Base-by-base conservation (phyloP, 2,113 vertebrate genomes). In the Ancistrus triradiatus region DNA sequence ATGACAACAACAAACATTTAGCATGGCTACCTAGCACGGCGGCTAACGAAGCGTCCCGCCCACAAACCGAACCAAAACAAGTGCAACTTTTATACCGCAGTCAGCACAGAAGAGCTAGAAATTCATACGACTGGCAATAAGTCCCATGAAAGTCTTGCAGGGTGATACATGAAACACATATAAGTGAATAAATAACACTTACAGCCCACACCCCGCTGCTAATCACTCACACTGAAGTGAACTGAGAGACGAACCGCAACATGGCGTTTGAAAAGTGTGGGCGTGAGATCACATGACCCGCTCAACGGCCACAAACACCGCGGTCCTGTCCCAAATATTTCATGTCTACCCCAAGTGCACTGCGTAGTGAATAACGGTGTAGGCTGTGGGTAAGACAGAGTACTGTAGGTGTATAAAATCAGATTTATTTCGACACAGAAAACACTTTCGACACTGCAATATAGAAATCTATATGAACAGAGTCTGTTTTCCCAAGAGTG, bases 181-280 rank as follows among this genome's bases (percentile, higher is more conserved):
- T 24, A 62, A 53, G 6, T 27, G 27, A 25, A 40, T 33, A 21
- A 18, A 8, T 1, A 15, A 9, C 7, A 35, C 63, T 48, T 38
- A 56, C 63, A 64, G 6, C 15, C 5, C 28, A 8, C 37, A 31
- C 5, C 19, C 27, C 9, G 27, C 31, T 3, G 9, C 4, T 24
- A 8, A 56, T 47, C 53, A 53, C 15, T 35, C 15, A 25, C 35
- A 66, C 43, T 40, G 21, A 63, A 25, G 18, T n/a, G 47, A n/a
- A n/a, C n/a, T n/a, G n/a, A n/a, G n/a, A 42, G 6, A 13, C 17
- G 22, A 27, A 1, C 46, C 13, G 53, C 21, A 73, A 73, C 65
- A 73, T 73, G 70, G 70, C 65, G 70, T 73, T 73, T 73, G 65
- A 73, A 73, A 64, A 63, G 65, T 59, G 60, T 47, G 64, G 59